Conservation (phyloP, 2,888 invertebrate species). For the Acrocyrtus sp. region DNA sequence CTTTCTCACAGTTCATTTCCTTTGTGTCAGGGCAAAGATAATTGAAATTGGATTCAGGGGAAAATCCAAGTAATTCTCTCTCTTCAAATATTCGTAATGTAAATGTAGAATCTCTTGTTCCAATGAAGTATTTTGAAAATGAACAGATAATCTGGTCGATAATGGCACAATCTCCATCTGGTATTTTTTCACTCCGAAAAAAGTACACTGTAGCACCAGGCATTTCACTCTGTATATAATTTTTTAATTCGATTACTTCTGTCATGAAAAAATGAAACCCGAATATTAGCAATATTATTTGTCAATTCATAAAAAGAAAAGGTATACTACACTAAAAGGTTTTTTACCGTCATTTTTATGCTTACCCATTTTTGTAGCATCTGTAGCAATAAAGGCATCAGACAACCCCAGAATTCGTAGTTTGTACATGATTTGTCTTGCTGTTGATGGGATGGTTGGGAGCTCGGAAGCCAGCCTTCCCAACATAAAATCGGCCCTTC, state of each 20-base stretch:
- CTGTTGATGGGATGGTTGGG: constrained; percentile 82
- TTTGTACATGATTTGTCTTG: constrained; percentile 76
- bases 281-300: too few relatives aligned
- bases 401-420: constrained; percentile 71
- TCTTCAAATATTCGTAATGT: constrained; percentile 97
- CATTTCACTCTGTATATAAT: constrained; percentile 40
- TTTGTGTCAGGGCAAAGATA: constrained; percentile 78
- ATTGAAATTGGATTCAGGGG: constrained; percentile 85
- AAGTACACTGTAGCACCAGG: constrained; percentile 35
- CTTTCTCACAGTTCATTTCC: constrained; percentile 74
- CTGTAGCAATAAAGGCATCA: constrained; percentile 85
- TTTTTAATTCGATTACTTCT: constrained; percentile 40
- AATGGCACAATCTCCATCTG: constrained; percentile 80
- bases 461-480: constrained; percentile 76
- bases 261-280: background rate
- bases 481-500: constrained; percentile 87
- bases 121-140: constrained; percentile 85
- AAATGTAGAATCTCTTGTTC: constrained; percentile 95
- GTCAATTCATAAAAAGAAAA: background rate
- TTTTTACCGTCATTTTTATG: background rate
- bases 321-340: background rate
- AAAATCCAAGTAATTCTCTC: constrained; percentile 92
- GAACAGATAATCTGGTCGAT: constrained; percentile 97
- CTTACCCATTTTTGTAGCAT: constrained; percentile 72
- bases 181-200: constrained; percentile 37